Percentiles rank a stretch among this genome's conserved stretches.
These are phyloP conservation scores for Sisyra nigra DNA, from an alignment of 2,888 invertebrate genomes.

Conservation along the genomic window DNA sequence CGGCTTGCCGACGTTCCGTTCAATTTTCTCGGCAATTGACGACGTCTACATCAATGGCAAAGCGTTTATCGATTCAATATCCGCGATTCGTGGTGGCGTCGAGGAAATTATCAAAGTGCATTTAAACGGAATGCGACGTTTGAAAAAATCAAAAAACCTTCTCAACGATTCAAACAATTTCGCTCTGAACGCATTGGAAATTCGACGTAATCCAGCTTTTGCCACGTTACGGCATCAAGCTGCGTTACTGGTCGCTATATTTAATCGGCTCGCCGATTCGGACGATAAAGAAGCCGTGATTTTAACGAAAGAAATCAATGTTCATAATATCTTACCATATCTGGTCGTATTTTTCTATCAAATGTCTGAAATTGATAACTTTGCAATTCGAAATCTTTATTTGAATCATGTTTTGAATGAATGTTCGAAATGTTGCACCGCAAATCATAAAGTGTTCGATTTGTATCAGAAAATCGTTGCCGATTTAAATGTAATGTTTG, in stretches of 20 bases:
- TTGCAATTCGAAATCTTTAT: too few species aligned
- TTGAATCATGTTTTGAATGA: too few species aligned
- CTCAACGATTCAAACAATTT: conserved; percentile 9
- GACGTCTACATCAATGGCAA: conserved; percentile 38
- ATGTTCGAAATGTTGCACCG: too few species aligned
- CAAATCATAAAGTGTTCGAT: too few species aligned
- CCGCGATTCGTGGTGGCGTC: conserved; percentile 8
- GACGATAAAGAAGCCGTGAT: too few species aligned
- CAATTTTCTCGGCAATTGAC: conserved; percentile 38
- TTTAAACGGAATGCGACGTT: neutral
- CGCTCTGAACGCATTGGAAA: conserved; percentile 9
- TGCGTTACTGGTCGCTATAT: neutral
- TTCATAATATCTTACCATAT: too few species aligned
- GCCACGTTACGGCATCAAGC: conserved; percentile 11
- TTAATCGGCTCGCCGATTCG: too few species aligned
- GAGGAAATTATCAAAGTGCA: neutral
- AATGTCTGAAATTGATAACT: too few species aligned
- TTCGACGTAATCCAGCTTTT: neutral
- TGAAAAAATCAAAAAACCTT: neutral
- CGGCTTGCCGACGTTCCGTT: conserved; percentile 36
- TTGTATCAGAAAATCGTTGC: too few species aligned
- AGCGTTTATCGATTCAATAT: neutral
- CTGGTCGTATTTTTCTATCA: too few species aligned
- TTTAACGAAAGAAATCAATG: too few species aligned
- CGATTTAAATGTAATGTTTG: too few species aligned